Conservation (phyloP, 2,113 vertebrate species). For the Verasper variegatus region DNA sequence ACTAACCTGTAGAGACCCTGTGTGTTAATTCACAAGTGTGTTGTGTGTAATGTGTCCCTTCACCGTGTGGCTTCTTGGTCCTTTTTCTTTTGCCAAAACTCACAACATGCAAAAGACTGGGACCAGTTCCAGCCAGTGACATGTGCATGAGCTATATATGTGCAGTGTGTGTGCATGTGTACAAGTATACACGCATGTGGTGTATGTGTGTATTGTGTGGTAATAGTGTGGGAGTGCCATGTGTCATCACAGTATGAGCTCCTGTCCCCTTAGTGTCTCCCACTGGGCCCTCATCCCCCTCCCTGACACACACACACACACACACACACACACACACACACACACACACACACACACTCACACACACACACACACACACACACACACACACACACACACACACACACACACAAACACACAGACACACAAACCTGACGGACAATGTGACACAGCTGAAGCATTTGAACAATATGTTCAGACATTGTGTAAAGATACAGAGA, state of each 20-base stretch:
- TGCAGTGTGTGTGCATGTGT: constrained; percentile 9
- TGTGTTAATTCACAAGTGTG: neutral
- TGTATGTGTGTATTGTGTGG: constrained; percentile 44
- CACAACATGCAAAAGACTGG: constrained; percentile 37
- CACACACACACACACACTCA: constrained; percentile 9
- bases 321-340: constrained; percentile 28
- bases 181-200: neutral
- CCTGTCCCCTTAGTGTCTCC: constrained; percentile 66
- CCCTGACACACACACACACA: neutral
- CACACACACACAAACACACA: constrained; percentile 22
- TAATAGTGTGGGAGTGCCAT: constrained; percentile 73
- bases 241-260: constrained; percentile 78
- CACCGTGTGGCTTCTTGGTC: neutral
- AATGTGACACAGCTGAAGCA: neutral
- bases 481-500: neutral
- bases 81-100: constrained; percentile 8
- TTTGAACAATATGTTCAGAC: no score
- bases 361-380: constrained; percentile 28
- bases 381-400: constrained; percentile 16
- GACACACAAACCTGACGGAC: constrained; percentile 20
- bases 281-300: constrained; percentile 43
- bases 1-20: neutral
- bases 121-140: constrained; percentile 28
- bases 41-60: constrained; percentile 1
- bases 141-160: constrained; percentile 29